Evolutionary conservation across 2,888 invertebrate species (phyloP).

Genomic region (Lottia scabra): DNA sequence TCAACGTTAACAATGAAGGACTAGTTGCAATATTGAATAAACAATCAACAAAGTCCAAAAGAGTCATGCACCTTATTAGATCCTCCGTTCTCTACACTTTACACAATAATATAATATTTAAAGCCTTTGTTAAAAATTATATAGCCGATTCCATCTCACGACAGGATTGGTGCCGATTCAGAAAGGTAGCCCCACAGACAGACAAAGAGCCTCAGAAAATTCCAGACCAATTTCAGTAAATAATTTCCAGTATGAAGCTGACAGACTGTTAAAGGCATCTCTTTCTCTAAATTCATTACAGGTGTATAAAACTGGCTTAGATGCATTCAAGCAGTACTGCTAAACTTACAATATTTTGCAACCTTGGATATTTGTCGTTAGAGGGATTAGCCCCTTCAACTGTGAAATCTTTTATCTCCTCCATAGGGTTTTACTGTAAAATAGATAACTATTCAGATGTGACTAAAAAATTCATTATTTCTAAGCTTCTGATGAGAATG

Average conservation of each 20-base stretch:
- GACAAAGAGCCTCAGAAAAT: neutral
- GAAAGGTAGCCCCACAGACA: neutral
- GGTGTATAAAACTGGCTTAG: neutral
- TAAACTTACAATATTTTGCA: neutral
- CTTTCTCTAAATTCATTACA: neutral
- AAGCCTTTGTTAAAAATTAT: neutral
- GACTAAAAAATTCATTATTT: neutral
- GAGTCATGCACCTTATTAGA: neutral
- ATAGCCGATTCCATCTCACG: neutral
- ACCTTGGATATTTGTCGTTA: neutral
- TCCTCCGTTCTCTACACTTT: neutral
- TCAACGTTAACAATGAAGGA: constrained; percentile 12
- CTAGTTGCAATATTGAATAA: constrained; percentile 8
- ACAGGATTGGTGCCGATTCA: neutral
- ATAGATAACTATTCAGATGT: neutral
- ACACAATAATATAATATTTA: constrained; percentile 3
- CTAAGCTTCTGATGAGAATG: neutral
- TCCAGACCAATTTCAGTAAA: neutral
- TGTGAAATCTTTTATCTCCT: neutral
- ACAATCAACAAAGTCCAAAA: constrained; percentile 3
- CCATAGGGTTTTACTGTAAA: neutral
- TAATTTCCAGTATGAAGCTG: neutral
- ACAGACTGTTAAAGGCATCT: neutral
- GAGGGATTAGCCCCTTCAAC: neutral
- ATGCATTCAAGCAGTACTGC: neutral